phyloP scores from a whole-genome alignment of 23 tunicate species.

The Diplosoma virens region DNA sequence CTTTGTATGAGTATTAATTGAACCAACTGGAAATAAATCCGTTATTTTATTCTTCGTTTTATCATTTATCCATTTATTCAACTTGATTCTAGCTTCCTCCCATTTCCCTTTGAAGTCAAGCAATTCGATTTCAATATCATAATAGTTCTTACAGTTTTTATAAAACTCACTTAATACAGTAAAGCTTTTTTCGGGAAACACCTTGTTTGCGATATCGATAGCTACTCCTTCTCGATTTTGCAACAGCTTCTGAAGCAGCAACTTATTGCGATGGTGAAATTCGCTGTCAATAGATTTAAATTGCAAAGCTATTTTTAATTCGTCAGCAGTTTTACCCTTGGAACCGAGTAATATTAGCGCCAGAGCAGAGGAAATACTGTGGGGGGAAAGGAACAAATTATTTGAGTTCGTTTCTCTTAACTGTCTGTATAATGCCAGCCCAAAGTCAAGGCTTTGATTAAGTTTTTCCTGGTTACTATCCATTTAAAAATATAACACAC shows the following conservation, averaged over 20 bases:
- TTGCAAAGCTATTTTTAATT: constrained; percentile 10
- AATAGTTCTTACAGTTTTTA: constrained; percentile 23
- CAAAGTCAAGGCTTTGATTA: too few species aligned
- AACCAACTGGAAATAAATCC: constrained; percentile 53
- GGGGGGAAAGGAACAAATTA: constrained; percentile 56
- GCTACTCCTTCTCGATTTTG: not conserved
- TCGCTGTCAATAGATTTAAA: not conserved
- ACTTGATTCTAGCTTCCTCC: constrained; percentile 38
- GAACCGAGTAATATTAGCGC: constrained; percentile 42
- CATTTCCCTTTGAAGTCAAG: constrained; percentile 36
- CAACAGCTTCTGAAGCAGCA: not conserved
- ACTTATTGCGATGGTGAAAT: not conserved
- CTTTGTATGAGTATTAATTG: constrained; percentile 12
- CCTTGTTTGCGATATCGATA: constrained; percentile 61
- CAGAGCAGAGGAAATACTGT: constrained; percentile 45
- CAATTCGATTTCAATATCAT: constrained; percentile 2
- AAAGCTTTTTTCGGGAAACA: constrained; percentile 59
- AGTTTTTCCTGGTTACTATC: too few species aligned
- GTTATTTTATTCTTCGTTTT: constrained; percentile 69
- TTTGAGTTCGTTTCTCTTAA: not conserved
- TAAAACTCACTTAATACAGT: constrained; percentile 15
- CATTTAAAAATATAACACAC: too few species aligned
- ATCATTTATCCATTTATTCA: constrained; percentile 60
- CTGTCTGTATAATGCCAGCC: not conserved
- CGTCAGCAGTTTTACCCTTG: constrained; percentile 19